These are phyloP conservation scores for Standfussiana lucernea DNA, from an alignment of 2,888 invertebrate genomes.

Conservation along the genomic window DNA sequence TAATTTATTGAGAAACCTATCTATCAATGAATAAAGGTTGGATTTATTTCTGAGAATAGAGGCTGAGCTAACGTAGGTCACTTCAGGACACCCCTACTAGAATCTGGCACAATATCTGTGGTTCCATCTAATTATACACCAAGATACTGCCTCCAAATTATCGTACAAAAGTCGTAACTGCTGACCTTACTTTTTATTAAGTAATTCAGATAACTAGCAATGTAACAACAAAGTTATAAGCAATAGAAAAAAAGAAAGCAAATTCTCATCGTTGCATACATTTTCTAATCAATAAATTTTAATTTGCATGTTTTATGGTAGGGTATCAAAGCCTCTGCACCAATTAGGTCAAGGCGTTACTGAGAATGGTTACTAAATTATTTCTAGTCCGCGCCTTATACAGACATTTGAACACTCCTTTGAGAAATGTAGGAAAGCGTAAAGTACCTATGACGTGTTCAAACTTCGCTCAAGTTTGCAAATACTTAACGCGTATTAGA, in stretches of 20 bases:
- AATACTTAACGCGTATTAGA: constrained; percentile 9
- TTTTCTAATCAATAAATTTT: background rate
- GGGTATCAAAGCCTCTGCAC: constrained; percentile 6
- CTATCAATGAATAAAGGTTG: too few species aligned
- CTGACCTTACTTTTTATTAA: background rate
- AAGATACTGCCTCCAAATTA: too few species aligned
- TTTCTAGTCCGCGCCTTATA: background rate
- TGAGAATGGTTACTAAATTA: constrained; percentile 6
- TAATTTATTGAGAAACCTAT: background rate
- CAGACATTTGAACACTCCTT: background rate
- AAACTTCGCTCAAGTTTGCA: background rate
- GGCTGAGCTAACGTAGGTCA: background rate
- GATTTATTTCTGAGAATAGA: background rate
- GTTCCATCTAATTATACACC: background rate
- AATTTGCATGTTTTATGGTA: constrained; percentile 7
- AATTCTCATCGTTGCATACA: background rate
- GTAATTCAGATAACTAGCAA: background rate
- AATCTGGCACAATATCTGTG: background rate
- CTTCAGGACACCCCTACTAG: too few species aligned
- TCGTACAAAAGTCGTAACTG: background rate
- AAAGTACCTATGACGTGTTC: constrained; percentile 8
- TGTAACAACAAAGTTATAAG: background rate
- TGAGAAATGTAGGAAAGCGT: background rate
- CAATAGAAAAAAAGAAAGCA: background rate
- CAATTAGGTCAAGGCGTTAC: constrained; percentile 19